phyloP scores from a whole-genome alignment of 2,113 vertebrate genomes.

The Enhydra lutris region DNA sequence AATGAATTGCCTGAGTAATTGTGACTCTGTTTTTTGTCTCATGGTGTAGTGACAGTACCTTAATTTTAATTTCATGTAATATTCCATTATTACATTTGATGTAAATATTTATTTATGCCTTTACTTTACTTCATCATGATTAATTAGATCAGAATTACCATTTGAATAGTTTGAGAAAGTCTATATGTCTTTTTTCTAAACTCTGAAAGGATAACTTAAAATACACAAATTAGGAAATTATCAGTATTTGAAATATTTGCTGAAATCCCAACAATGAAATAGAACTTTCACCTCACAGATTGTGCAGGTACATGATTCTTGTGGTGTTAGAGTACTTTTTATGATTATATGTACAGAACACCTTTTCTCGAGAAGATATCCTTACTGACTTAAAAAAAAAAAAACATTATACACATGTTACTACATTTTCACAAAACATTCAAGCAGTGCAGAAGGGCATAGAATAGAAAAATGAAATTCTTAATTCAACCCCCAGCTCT shows the following conservation, averaged over 20 bases:
- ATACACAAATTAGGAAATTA: fast-evolving
- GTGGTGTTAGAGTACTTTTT: background rate
- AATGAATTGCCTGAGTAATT: constrained; percentile 6
- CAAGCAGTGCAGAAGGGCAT: background rate
- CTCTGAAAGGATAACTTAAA: background rate
- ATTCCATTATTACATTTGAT: background rate
- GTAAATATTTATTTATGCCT: background rate
- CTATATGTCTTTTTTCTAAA: background rate
- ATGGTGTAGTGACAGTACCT: background rate
- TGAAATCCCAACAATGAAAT: constrained; percentile 5
- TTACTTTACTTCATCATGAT: background rate
- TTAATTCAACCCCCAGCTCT: background rate
- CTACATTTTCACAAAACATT: background rate
- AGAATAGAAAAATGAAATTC: background rate
- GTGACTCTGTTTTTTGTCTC: background rate
- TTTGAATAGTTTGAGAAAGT: constrained; percentile 26
- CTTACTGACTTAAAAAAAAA: background rate
- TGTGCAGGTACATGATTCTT: background rate
- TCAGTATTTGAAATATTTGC: background rate
- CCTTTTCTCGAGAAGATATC: background rate
- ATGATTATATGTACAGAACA: background rate
- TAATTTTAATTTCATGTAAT: constrained; percentile 1
- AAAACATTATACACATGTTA: background rate
- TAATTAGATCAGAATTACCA: background rate
- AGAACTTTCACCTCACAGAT: background rate